Base-by-base conservation (phyloP, 2,797 vertebrate genomes). In the Lithobates sylvaticus region DNA sequence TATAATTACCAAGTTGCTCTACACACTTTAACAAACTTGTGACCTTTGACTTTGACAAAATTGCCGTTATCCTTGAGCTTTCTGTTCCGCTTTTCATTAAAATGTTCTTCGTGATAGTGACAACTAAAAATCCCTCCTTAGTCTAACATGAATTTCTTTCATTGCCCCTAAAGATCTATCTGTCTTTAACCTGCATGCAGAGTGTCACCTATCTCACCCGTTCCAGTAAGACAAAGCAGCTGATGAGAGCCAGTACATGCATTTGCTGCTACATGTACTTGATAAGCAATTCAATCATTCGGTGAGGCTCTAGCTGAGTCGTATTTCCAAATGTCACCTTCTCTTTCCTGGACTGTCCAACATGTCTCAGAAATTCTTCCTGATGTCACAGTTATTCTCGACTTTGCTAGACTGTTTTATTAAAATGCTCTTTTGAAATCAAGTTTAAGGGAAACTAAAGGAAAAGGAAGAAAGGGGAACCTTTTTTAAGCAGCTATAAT, bases 91-190 rank as follows among this genome's bases (percentile, higher is more conserved):
- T 10, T 36, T 50, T 86, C 68, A 82, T 77, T 82, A 65, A 32
- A 72, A 65, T 58, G 36, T 39, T 78, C 44, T 83, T 23, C 9
- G 61, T 26, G 70, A 77, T 61, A 82, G 85, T 26, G 81, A 88
- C 88, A 88, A 84, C 77, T 78, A 2, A 78, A 87, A 3, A 10
- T 87, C 83, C 77, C 89, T 73, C 88, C 16, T 13, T 79, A 85
- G 84, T 76, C 3, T 32, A 67, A 79, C 34, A 81, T 72, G 64
- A 83, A 78, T 42, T 61, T 61, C 32, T 68, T 61, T 5, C 21
- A 23, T 61, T 23, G 54, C 54, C 54, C 54, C 44, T 26, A 21
- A 67, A 87, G 76, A 83, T 84, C 86, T 86, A 84, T 77, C 81
- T 58, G 76, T 85, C 88, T 88, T 75, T 39, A 71, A 78, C 82